A percentile compares a stretch with the other conserved stretches of the same genome.
phyloP scores from a whole-genome alignment of 2,113 vertebrate genomes.

The Ceuthmochares aereus region DNA sequence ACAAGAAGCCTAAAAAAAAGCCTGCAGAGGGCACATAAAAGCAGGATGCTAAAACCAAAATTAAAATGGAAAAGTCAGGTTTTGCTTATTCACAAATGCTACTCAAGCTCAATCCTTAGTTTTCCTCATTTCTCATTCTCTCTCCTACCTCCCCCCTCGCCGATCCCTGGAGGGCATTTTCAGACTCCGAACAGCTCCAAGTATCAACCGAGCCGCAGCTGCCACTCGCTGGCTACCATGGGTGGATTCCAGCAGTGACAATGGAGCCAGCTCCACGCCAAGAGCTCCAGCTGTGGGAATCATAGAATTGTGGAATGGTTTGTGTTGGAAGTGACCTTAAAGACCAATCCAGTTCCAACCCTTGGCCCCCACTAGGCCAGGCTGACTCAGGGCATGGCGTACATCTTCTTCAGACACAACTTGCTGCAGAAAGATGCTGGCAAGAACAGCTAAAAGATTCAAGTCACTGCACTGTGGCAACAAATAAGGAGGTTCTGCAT shows the following conservation, averaged over 20 bases:
- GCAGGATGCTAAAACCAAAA: neutral
- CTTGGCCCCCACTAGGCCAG: no score
- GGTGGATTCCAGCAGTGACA: neutral
- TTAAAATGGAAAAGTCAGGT: neutral
- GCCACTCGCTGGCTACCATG: neutral
- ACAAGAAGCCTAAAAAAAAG: neutral
- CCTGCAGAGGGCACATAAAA: neutral
- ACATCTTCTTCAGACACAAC: neutral
- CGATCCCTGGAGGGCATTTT: neutral
- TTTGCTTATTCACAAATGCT: neutral
- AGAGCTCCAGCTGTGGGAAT: fast-evolving
- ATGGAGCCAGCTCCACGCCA: neutral
- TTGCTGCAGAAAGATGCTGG: neutral
- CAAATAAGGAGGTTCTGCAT: neutral
- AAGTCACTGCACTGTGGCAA: neutral
- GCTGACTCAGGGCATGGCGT: neutral
- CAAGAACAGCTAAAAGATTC: fast-evolving
- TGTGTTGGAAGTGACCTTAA: no score
- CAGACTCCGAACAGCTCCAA: neutral
- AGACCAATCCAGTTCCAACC: no score
- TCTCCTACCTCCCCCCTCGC: neutral
- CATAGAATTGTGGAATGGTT: no score
- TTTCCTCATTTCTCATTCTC: neutral
- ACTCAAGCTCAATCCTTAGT: neutral
- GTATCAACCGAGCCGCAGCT: neutral